Evolutionary conservation across 1,140 invertebrate species (phyloP), one percentile per base, ranked within the genome.

Genomic region (Aphidius gifuensis): DNA sequence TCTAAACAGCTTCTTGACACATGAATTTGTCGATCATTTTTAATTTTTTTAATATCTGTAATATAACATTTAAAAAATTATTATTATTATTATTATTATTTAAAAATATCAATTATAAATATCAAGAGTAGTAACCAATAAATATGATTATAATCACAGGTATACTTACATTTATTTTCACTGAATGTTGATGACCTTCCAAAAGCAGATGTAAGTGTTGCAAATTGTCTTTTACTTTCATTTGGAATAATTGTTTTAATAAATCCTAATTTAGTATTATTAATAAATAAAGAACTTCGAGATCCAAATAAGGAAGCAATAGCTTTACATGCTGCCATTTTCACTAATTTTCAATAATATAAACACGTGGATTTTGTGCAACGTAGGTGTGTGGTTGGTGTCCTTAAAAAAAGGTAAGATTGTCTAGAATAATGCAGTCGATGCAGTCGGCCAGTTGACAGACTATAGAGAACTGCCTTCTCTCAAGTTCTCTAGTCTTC

Each of bases 281-380:
- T 65, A 42, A 80, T 71, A 51, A 80, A 65, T 56, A 71, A 68
- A 61, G 80, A 72, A 70, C 65, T 72, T 55, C 66, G 72, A 48
- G 74, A 70, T 60, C 71, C 60, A 39, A 80, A 71, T 71, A 80
- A 74, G 42, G 68, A 70, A 57, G 71, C 71, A 53, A 80, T 61
- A 23, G 76, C 69, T 64, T 78, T 81, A 68, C 78, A 74, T 75
- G 76, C 74, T 64, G 80, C 79, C 80, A 81, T 81, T 69, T 79
- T 81, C 66, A 54, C 65, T 60, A 64, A 75, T 53, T 75, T 59
- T 72, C 73, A 71, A 76, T 79, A 78, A 72, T 70, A 16, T 16
- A 1, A 16, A 16, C 16, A 16, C 16, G 16, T 16, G 16, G 16
- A 16, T 16, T 16, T 16, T 16, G 16, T 16, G 16, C 16, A 16